A percentile compares a stretch with the other conserved stretches of the same genome.
Evolutionary conservation across 2,888 invertebrate species (phyloP).

Genomic region (Idaea aversata): DNA sequence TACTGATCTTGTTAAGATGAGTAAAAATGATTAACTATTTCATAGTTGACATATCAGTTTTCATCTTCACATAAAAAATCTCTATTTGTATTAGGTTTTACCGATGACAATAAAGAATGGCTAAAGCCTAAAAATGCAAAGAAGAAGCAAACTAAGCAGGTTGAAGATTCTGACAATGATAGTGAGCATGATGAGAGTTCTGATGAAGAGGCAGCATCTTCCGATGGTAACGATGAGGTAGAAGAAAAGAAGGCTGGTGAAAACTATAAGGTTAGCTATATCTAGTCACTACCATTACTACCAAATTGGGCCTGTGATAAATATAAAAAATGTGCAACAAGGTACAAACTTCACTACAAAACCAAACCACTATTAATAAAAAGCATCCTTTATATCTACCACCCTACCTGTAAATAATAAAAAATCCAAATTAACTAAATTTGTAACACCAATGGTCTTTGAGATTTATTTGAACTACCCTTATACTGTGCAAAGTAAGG

Average conservation of each 20-base stretch:
- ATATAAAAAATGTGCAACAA: too few species aligned
- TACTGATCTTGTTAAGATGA: too few species aligned
- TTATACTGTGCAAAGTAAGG: too few species aligned
- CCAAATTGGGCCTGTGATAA: not conserved
- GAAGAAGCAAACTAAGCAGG: slow-evolving; percentile 48
- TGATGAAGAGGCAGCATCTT: slow-evolving; percentile 35
- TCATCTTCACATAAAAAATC: not conserved
- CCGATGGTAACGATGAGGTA: slow-evolving; percentile 37
- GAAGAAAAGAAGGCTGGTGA: slow-evolving; percentile 49
- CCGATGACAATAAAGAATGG: slow-evolving; percentile 87
- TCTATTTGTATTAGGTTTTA: slow-evolving; percentile 71
- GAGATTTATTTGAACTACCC: too few species aligned
- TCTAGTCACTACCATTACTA: slow-evolving; percentile 5
- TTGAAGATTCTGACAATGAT: slow-evolving; percentile 44
- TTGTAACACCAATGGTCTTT: too few species aligned
- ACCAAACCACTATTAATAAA: too few species aligned
- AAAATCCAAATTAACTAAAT: too few species aligned
- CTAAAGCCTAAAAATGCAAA: slow-evolving; percentile 81
- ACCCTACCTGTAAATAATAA: too few species aligned
- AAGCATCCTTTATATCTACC: too few species aligned
- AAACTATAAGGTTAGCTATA: slow-evolving; percentile 59
- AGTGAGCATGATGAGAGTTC: slow-evolving; percentile 44
- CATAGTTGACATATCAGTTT: too few species aligned
- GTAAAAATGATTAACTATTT: too few species aligned
- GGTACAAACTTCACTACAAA: too few species aligned